These are phyloP conservation scores for Ptilorrhoa leucosticta DNA, from an alignment of 2,113 vertebrate genomes.

Conservation along the genomic window DNA sequence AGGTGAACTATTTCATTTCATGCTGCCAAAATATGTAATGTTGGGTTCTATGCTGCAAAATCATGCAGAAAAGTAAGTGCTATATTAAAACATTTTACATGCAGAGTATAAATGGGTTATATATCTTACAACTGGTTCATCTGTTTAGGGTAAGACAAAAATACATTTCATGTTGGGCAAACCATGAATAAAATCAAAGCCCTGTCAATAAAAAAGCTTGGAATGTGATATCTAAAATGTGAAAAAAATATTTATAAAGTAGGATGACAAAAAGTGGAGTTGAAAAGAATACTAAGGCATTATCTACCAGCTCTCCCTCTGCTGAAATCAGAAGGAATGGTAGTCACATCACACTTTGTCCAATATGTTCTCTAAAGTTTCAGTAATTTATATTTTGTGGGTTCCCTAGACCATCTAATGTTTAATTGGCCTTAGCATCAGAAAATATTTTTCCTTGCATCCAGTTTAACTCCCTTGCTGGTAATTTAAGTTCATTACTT, in stretches of 20 bases:
- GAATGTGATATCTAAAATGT: background rate
- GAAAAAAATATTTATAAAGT: background rate
- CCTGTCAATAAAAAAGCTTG: background rate
- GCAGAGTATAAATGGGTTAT: background rate
- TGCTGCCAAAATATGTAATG: background rate
- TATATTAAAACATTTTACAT: background rate
- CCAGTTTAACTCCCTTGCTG: background rate
- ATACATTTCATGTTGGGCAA: background rate
- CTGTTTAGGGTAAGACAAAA: background rate
- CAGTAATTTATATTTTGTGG: background rate
- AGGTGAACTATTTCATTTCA: background rate
- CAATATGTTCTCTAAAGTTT: background rate
- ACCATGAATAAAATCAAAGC: background rate
- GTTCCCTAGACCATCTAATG: background rate
- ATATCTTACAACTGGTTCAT: background rate
- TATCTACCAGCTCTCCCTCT: background rate
- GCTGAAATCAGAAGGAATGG: background rate
- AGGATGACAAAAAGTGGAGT: background rate
- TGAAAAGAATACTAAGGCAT: background rate
- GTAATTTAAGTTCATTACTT: background rate
- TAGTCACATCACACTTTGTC: background rate
- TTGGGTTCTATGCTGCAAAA: background rate
- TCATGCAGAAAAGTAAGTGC: background rate
- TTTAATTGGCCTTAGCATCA: background rate
- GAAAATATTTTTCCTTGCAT: background rate